Conservation (phyloP, 2,113 vertebrate genomes). For the Perca schrenkii region DNA sequence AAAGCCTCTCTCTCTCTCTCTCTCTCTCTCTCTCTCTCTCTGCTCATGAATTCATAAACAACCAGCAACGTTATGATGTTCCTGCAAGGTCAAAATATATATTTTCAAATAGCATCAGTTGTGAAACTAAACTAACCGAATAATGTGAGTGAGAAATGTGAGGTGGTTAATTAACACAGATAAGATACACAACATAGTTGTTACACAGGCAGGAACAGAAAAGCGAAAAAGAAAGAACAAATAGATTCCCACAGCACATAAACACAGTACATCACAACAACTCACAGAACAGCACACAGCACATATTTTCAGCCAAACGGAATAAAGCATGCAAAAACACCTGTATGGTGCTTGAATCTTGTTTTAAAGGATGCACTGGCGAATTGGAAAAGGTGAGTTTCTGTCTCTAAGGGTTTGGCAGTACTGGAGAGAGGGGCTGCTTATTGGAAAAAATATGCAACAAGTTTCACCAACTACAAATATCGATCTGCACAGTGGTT, state of each 20-base stretch:
- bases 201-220: background rate
- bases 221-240: background rate
- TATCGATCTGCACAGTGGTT: background rate
- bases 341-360: background rate
- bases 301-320: background rate
- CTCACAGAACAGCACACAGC: background rate
- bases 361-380: slow-evolving; percentile 12
- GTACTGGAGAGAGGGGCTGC: background rate
- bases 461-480: background rate
- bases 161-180: background rate
- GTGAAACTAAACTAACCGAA: background rate
- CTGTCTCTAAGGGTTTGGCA: background rate
- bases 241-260: background rate
- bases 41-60: background rate
- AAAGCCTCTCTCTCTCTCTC: background rate
- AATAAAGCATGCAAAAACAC: slow-evolving; percentile 2
- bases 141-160: background rate
- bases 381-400: background rate
- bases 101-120: background rate
- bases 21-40: background rate
- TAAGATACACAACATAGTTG: background rate
- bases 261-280: background rate
- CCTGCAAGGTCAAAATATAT: slow-evolving; percentile 11
- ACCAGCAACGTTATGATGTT: background rate
- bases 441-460: background rate